Conservation (phyloP, 2,113 vertebrate species). For the Empidonax alnorum region DNA sequence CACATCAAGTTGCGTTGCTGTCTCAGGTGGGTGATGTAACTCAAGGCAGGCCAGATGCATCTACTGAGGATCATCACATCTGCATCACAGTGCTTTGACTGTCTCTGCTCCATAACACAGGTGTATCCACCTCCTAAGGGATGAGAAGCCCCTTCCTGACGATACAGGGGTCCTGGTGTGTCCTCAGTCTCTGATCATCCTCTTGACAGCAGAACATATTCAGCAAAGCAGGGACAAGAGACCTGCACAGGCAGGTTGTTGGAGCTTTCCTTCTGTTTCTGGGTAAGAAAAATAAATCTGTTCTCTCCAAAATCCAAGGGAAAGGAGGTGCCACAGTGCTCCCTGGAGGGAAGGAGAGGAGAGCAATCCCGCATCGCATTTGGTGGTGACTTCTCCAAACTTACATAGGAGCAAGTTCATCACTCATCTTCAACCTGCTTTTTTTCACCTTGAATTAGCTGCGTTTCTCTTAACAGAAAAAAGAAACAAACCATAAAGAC, state of each 20-base stretch:
- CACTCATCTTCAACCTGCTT: not conserved
- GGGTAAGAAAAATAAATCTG: not conserved
- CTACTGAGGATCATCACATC: rapidly evolving
- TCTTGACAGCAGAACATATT: not conserved
- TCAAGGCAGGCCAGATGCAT: not conserved
- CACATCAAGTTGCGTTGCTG: rapidly evolving
- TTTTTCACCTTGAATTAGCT: not conserved
- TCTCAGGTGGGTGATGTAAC: rapidly evolving
- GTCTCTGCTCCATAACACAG: not conserved
- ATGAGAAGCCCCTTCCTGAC: not conserved
- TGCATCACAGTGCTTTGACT: rapidly evolving
- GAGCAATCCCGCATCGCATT: not conserved
- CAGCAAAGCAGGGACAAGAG: not conserved
- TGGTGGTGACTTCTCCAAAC: not conserved
- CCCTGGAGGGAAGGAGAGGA: not conserved
- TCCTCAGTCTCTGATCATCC: not conserved
- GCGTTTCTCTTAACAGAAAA: not conserved
- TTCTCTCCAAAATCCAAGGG: not conserved
- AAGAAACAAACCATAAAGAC: not conserved
- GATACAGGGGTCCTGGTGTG: not conserved
- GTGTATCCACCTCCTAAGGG: rapidly evolving
- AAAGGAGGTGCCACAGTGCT: not conserved
- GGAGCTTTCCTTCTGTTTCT: not conserved
- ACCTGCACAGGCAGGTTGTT: not conserved
- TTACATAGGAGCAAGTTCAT: not conserved